phyloP scores from a whole-genome alignment of 2,888 invertebrate genomes.

The Amphipyra tragopoginis region DNA sequence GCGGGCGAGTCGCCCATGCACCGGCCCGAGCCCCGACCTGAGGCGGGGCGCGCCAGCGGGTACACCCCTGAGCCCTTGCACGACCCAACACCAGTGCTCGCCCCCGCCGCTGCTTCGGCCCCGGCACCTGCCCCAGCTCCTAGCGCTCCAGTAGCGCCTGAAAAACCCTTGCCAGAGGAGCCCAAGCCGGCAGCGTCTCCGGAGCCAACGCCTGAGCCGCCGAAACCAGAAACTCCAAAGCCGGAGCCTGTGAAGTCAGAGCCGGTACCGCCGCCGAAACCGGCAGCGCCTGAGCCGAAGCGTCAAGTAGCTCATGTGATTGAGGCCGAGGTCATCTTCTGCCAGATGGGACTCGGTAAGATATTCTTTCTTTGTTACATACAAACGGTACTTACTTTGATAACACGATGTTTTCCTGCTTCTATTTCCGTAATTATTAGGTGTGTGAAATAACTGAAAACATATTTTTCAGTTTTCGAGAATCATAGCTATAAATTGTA shows the following conservation, averaged over 20 bases:
- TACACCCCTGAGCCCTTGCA: conserved; percentile 70
- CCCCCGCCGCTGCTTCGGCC: conserved; percentile 50
- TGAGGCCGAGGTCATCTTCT: conserved; percentile 92
- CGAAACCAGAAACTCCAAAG: conserved; percentile 61
- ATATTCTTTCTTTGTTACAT: conserved; percentile 16
- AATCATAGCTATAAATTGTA: conserved; percentile 28
- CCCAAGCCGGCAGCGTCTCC: conserved; percentile 51
- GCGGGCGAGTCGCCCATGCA: conserved; percentile 85
- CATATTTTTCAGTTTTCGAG: conserved; percentile 3
- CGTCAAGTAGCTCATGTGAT: conserved; percentile 87
- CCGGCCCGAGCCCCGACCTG: conserved; percentile 79
- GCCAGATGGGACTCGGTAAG: conserved; percentile 93
- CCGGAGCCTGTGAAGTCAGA: conserved; percentile 52
- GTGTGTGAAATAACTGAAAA: background rate
- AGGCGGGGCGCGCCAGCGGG: conserved; percentile 60
- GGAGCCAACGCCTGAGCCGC: conserved; percentile 43
- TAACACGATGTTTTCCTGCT: background rate
- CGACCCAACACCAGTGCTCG: conserved; percentile 48
- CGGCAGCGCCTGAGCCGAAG: conserved; percentile 64
- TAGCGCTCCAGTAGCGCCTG: conserved; percentile 62
- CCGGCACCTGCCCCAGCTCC: conserved; percentile 51
- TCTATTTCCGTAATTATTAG: background rate
- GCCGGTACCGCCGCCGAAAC: conserved; percentile 55
- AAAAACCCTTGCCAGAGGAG: conserved; percentile 55
- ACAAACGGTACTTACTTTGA: background rate